phyloP scores from a whole-genome alignment of 2,888 invertebrate species.

The Baccha elongata region DNA sequence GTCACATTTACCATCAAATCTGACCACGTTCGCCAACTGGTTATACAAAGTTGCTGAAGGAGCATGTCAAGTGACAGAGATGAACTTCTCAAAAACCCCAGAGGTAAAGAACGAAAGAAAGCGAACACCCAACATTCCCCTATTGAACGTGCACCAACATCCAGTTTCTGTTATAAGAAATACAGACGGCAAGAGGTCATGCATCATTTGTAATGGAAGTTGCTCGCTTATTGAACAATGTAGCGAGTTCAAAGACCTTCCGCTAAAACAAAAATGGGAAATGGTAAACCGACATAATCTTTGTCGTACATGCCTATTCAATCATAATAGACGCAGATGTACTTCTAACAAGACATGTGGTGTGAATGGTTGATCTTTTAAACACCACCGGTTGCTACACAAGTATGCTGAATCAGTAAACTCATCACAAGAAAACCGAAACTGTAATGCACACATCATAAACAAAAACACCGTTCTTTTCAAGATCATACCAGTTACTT shows the following conservation, averaged over 20 bases:
- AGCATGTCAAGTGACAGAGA: slow-evolving; percentile 7
- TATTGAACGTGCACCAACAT: slow-evolving; percentile 9
- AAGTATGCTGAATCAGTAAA: not conserved
- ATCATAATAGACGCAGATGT: slow-evolving; percentile 30
- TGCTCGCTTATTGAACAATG: not conserved
- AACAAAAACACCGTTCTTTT: not conserved
- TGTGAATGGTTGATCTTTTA: slow-evolving; percentile 22
- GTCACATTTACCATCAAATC: not conserved
- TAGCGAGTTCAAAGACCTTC: not conserved
- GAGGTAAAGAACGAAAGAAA: not conserved
- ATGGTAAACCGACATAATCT: not conserved
- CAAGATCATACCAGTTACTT: slow-evolving; percentile 32
- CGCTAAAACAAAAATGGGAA: slow-evolving; percentile 2
- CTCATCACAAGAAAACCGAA: not conserved
- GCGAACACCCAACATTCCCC: not conserved
- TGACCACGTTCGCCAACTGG: slow-evolving; percentile 3
- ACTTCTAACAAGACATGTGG: slow-evolving; percentile 13
- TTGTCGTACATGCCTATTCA: slow-evolving; percentile 1
- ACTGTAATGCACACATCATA: not conserved
- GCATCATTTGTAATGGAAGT: not conserved
- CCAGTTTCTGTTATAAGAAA: not conserved
- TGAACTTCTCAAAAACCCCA: not conserved
- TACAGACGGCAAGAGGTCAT: not conserved
- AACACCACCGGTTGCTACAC: slow-evolving; percentile 43
- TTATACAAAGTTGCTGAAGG: slow-evolving; percentile 3